Base-by-base conservation (phyloP, 2,113 vertebrate genomes). In the Acanthisitta chloris region DNA sequence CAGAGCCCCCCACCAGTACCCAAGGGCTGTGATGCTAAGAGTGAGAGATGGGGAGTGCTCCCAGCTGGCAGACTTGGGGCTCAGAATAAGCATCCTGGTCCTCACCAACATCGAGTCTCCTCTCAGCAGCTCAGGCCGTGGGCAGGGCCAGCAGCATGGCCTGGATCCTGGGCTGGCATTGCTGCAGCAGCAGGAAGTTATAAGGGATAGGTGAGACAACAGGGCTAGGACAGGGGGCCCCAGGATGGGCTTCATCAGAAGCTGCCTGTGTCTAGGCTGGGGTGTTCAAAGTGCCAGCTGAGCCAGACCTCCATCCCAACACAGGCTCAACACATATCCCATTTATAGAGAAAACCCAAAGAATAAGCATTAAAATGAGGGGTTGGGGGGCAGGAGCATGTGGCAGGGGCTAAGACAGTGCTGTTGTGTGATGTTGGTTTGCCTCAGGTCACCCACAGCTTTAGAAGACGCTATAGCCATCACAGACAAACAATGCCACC, bases 1-100 rank as follows among this genome's bases (percentile, higher is more conserved):
- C 49, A 18, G 69, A 59, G 45, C 52, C 42, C 8, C 46, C 33
- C 62, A 17, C n/a, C 61, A 31, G 83, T 38, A 25, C 4, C 42
- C 1, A 0, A 71, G 59, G 62, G 79, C 62, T 72, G 62, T 0
- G 6, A 7, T 13, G 43, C 38, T 2, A 2, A 17, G 4, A 28
- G 58, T 0, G 15, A 81, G 59, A 26, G 49, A 19, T 6, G n/a
- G 17, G 73, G 49, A 72, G 17, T 0, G 6, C 2, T n/a, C 25
- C 29, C 54, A 54, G 48, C 77, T 10, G 10, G 51, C 28, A 8
- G 45, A 42, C 42, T 61, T 40, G 52, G 38, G 46, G 33, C 43
- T 86, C 62, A 51, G 72, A 26, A 66, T 0, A 0, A 67, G 19
- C 16, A 6, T 6, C 62, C 43, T 26, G 40, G 17, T 4, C 7